phyloP scores from a whole-genome alignment of 2,888 invertebrate genomes.

The Syritta pipiens region DNA sequence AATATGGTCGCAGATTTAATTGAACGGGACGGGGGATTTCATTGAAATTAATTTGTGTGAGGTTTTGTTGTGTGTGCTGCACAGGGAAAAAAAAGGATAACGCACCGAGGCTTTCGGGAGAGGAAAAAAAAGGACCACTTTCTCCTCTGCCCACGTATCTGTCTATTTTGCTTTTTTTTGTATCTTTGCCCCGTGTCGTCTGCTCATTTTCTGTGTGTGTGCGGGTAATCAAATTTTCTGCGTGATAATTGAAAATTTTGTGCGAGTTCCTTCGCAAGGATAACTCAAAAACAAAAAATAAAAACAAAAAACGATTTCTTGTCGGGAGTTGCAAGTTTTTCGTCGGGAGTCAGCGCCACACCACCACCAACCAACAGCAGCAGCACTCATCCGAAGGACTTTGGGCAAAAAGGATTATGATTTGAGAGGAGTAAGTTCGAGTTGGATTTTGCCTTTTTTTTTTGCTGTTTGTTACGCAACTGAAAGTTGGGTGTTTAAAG shows the following conservation, averaged over 20 bases:
- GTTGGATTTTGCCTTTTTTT: slow-evolving; percentile 4
- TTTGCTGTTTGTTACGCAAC: slow-evolving; percentile 47
- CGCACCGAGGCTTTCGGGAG: not conserved
- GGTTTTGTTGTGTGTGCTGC: not conserved
- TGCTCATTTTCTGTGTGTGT: not conserved
- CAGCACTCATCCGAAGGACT: slow-evolving; percentile 31
- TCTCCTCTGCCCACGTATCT: slow-evolving; percentile 14
- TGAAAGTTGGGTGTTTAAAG: slow-evolving; percentile 19
- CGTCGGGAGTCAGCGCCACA: not conserved
- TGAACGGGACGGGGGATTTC: slow-evolving; percentile 22
- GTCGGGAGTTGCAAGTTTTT: slow-evolving; percentile 25
- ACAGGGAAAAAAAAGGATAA: slow-evolving; percentile 4
- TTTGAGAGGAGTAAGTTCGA: slow-evolving; percentile 61
- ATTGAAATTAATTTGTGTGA: slow-evolving; percentile 36
- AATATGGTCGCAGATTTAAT: slow-evolving; percentile 25
- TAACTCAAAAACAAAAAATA: not conserved
- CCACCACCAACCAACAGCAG: not conserved
- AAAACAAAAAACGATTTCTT: no score
- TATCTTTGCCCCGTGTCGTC: not conserved
- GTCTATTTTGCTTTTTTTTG: not conserved
- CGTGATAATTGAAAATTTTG: slow-evolving; percentile 49
- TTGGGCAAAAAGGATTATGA: slow-evolving; percentile 58
- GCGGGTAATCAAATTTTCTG: slow-evolving; percentile 42
- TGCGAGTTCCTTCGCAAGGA: slow-evolving; percentile 37
- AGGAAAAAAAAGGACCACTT: not conserved